Percentiles rank a stretch among this genome's conserved stretches.
Evolutionary conservation across 2,797 vertebrate species (phyloP).

Genomic region (Cynopterus sphinx): DNA sequence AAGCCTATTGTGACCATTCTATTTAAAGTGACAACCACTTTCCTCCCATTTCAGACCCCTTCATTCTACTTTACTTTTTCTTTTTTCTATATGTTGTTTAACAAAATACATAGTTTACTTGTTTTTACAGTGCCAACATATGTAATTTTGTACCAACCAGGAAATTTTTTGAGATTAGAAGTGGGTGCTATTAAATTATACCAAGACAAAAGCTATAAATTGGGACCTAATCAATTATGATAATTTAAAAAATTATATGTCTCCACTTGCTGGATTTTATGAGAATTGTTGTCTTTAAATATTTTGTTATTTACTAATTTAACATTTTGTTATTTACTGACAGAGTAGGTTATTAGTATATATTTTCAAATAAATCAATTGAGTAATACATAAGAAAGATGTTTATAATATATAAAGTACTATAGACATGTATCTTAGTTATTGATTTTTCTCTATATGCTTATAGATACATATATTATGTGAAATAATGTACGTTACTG

Average conservation of each 20-base stretch:
- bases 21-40: background rate
- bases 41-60: background rate
- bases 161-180: background rate
- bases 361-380: slow-evolving; percentile 5
- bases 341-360: background rate
- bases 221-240: background rate
- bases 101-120: background rate
- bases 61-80: background rate
- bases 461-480: background rate
- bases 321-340: background rate
- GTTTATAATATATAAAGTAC: background rate
- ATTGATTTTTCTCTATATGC: background rate
- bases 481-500: background rate
- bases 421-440: background rate
- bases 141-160: background rate
- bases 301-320: background rate
- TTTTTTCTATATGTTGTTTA: background rate
- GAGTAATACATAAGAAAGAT: background rate
- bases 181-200: background rate
- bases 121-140: background rate
- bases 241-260: background rate
- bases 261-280: background rate
- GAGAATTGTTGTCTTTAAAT: background rate
- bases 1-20: background rate
- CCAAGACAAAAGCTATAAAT: background rate